Base-by-base conservation (phyloP, 2,888 invertebrate species). In the Tholera decimalis region DNA sequence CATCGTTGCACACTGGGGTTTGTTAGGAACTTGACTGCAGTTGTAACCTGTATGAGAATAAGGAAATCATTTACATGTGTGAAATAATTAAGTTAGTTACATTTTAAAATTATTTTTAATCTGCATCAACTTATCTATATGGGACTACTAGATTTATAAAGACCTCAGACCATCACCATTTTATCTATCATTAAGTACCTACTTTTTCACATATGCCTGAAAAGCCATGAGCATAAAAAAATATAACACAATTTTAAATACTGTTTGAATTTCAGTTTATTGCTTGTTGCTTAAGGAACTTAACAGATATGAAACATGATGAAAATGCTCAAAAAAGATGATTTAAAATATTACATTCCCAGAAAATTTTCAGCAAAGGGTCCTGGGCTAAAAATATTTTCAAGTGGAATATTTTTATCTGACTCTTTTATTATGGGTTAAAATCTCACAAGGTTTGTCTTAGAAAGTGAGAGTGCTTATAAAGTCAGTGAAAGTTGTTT, bases 21-120 rank as follows among this genome's bases (percentile, higher is more conserved):
- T 89, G 97, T 97, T 56, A 98, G 93, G 94, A 98, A 98, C 85
- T 98, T 98, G 3, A 98, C 96, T 6, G 98, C 98, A 15, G 98
- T 98, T 80, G 97, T 96, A 70, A 98, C 97, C 98, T 98, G 89
- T 26, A 95, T 62, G 37, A 18, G 51, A 39, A 49, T 24, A 28
- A 39, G 6, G 13, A 35, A 1, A 15, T 35, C 0, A 1, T 5
- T 43, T 41, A n/a, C 1, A 3, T 2, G 7, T 8, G 3, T 15
- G 13, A 4, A 35, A 35, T n/a, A n/a, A n/a, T n/a, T n/a, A n/a
- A n/a, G n/a, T n/a, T n/a, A n/a, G n/a, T n/a, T n/a, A n/a, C n/a
- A n/a, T n/a, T n/a, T n/a, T n/a, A n/a, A n/a, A n/a, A n/a, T n/a
- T n/a, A n/a, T n/a, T n/a, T n/a, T n/a, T n/a, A n/a, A n/a, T n/a